Evolutionary conservation across 2,888 invertebrate genomes (phyloP).

Genomic region (Cistogaster globosa): DNA sequence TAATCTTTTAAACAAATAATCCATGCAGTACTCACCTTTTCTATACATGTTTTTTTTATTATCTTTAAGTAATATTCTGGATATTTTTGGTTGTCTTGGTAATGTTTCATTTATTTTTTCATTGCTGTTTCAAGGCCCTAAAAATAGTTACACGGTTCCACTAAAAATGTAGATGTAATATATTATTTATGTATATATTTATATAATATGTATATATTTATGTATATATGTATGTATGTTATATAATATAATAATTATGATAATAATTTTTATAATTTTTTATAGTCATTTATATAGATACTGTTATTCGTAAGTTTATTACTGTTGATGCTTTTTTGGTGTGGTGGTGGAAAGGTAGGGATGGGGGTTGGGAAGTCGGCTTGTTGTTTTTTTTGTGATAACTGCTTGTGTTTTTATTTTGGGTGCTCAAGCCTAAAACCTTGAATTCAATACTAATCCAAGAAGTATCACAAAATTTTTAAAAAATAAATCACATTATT

Average conservation of each 20-base stretch:
- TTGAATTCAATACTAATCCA: too few relatives aligned
- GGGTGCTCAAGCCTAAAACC: too few relatives aligned
- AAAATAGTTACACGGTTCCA: constrained; percentile 83
- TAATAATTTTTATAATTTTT: constrained; percentile 25
- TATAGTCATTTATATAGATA: constrained; percentile 55
- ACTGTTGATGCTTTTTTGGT: not conserved
- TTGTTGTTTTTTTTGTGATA: too few relatives aligned
- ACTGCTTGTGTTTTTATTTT: too few relatives aligned
- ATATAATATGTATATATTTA: constrained; percentile 63
- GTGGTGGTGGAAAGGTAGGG: too few relatives aligned
- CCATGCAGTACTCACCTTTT: not conserved
- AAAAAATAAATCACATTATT: too few relatives aligned
- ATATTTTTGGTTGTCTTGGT: constrained; percentile 22
- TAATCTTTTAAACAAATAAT: not conserved
- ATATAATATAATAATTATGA: constrained; percentile 48
- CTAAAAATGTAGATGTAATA: constrained; percentile 80
- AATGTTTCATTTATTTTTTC: constrained; percentile 75
- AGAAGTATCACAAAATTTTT: too few relatives aligned
- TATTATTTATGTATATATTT: constrained; percentile 54
- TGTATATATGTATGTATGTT: constrained; percentile 65
- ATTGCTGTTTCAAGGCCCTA: constrained; percentile 82
- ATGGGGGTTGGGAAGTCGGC: too few relatives aligned
- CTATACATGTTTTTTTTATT: too few relatives aligned
- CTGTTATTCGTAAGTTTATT: constrained; percentile 55
- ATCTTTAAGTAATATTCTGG: too few relatives aligned